Conservation (phyloP, 2,888 invertebrate genomes). For the Pristionchus maxplancki region DNA sequence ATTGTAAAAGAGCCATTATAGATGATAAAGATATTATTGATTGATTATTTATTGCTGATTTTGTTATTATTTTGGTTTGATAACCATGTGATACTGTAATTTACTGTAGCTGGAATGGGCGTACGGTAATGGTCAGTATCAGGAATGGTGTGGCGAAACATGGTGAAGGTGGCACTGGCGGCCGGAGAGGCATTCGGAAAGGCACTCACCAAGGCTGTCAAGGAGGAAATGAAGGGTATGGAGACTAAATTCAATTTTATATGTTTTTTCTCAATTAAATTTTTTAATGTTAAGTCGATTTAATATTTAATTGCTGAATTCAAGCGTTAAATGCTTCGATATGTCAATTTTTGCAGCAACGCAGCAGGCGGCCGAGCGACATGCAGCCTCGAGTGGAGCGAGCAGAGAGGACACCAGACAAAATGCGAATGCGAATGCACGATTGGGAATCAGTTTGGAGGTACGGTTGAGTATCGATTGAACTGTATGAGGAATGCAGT, state of each 20-base stretch:
- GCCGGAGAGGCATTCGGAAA: conserved; percentile 75
- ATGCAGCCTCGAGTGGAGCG: conserved; percentile 64
- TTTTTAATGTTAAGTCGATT: no score
- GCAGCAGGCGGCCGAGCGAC: conserved; percentile 71
- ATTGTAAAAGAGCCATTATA: conserved; percentile 11
- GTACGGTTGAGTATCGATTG: conserved; percentile 53
- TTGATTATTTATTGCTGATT: not conserved
- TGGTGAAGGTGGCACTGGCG: conserved; percentile 64
- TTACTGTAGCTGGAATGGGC: not conserved
- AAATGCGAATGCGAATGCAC: conserved; percentile 67
- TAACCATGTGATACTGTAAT: conserved; percentile 6
- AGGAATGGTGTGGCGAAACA: conserved; percentile 50
- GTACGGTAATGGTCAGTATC: not conserved
- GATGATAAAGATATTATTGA: conserved; percentile 39
- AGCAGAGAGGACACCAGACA: conserved; percentile 66
- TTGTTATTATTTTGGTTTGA: not conserved
- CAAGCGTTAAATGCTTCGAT: no score
- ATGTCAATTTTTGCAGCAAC: conserved; percentile 62
- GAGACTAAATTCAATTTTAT: no score
- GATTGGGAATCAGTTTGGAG: conserved; percentile 73
- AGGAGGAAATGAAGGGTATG: conserved; percentile 74
- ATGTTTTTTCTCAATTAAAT: no score
- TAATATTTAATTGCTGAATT: no score
- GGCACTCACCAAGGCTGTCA: conserved; percentile 72
- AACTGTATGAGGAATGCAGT: not conserved